Conservation (phyloP, 2,797 vertebrate genomes). For the Catharus ustulatus region DNA sequence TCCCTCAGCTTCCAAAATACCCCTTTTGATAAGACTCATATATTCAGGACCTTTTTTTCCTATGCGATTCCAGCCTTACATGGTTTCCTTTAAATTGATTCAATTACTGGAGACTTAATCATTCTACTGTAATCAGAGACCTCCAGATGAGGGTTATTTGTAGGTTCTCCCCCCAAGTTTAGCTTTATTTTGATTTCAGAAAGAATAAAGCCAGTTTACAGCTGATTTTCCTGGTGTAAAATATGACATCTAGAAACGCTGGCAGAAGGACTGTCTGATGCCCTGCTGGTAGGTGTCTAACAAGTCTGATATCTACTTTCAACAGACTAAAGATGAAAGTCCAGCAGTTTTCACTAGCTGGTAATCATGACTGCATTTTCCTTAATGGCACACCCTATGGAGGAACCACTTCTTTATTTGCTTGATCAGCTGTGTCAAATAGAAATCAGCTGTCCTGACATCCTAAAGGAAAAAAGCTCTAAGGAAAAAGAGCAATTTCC, state of each 20-base stretch:
- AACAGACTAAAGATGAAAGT: background rate
- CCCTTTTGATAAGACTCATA: background rate
- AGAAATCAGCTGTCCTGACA: background rate
- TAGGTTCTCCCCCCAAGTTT: background rate
- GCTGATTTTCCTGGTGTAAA: background rate
- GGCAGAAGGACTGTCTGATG: background rate
- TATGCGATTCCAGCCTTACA: background rate
- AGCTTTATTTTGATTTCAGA: background rate
- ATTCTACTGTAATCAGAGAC: background rate
- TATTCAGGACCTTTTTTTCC: background rate
- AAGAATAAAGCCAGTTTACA: background rate
- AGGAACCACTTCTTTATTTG: background rate
- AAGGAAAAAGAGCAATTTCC: background rate
- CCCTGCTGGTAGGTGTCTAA: background rate
- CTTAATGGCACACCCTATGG: background rate
- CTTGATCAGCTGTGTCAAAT: background rate
- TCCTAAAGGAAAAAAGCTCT: background rate
- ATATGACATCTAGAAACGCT: background rate
- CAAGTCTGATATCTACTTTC: background rate
- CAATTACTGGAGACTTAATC: background rate
- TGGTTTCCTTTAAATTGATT: background rate
- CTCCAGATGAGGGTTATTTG: background rate
- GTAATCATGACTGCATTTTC: background rate
- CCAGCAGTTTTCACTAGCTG: background rate
- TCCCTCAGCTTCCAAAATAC: background rate